Base-by-base conservation (phyloP, 2,888 invertebrate species). In the Frankliniella intonsa region DNA sequence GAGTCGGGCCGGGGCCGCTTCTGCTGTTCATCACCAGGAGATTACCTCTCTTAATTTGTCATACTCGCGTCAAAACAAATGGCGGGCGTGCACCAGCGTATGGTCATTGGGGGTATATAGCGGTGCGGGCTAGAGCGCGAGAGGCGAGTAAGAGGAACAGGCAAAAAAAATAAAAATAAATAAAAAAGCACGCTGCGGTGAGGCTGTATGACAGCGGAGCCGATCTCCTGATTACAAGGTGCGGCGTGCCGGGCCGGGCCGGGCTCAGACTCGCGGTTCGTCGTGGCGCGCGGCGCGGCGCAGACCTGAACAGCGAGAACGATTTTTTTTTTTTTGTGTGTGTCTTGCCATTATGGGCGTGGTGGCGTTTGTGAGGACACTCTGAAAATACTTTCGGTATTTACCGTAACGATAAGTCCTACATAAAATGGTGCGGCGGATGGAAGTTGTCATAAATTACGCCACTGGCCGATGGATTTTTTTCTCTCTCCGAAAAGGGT, bases 61-160 rank as follows among this genome's bases (percentile, higher is more conserved):
- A 76, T 76, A 25, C 69, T 76, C 25, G 22, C 69, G 69, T 12
- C 12, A 25, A 76, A 76, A 76, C 69, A 76, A 76, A 76, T 76
- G 69, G 22, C 55, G 55, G 55, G 11, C 62, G 62, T 62, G 22
- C 69, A 76, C 25, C 22, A 17, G 8, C 69, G 25, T 22, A 12
- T 12, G 69, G 69, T 76, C 69, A 76, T 76, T 76, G 69, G 25
- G 69, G 69, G 69, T 25, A 12, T 22, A 8, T 17, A 17, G 55
- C 11, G 55, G 55, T 19, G 55, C 55, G 55, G 55, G 17, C 7
- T 55, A 11, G 55, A 17, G 17, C 55, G 38, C 38, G 38, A 38
- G 38, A 38, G 38, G 38, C 38, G 38, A 38, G 38, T 38, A 5
- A 38, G 38, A 38, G 38, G 38, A 38, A 38, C 3, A 38, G 38